Evolutionary conservation across 2,113 vertebrate genomes (phyloP).

Genomic region (Channa maculata): DNA sequence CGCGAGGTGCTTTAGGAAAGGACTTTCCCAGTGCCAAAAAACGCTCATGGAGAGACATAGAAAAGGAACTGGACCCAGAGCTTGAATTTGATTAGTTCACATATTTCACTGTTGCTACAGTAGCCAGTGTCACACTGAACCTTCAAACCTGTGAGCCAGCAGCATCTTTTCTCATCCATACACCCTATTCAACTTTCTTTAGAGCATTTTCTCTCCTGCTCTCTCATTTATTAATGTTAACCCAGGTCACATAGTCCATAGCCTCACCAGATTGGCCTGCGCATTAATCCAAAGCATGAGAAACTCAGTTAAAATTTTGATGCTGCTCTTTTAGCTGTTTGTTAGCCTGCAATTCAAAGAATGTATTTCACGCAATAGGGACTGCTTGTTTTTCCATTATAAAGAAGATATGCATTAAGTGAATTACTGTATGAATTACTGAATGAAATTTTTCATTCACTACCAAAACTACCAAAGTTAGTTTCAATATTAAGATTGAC

Average conservation of each 20-base stretch:
- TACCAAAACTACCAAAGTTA: conserved; percentile 3
- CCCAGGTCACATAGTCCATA: neutral
- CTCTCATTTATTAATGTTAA: neutral
- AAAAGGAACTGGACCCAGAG: conserved; percentile 69
- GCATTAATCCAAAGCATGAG: conserved; percentile 30
- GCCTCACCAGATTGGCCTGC: conserved; percentile 48
- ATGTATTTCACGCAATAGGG: conserved; percentile 2
- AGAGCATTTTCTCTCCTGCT: neutral
- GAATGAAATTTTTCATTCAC: neutral
- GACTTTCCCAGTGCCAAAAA: conserved; percentile 78
- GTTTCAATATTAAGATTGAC: conserved; percentile 2
- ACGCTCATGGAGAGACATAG: conserved; percentile 75
- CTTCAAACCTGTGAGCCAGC: neutral
- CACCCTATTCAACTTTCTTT: neutral
- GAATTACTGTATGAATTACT: conserved; percentile 67
- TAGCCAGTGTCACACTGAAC: conserved; percentile 30
- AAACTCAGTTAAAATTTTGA: neutral
- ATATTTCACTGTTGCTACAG: neutral
- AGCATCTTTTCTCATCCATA: neutral
- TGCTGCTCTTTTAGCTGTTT: conserved; percentile 24
- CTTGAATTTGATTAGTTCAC: conserved; percentile 37
- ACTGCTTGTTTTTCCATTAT: conserved; percentile 10
- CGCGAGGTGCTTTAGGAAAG: conserved; percentile 70
- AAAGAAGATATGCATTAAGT: conserved; percentile 48
- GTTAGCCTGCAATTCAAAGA: conserved; percentile 19